Evolutionary conservation across 2,113 vertebrate species (phyloP), one percentile per base, ranked within the genome.

Genomic region (Lagopus muta): DNA sequence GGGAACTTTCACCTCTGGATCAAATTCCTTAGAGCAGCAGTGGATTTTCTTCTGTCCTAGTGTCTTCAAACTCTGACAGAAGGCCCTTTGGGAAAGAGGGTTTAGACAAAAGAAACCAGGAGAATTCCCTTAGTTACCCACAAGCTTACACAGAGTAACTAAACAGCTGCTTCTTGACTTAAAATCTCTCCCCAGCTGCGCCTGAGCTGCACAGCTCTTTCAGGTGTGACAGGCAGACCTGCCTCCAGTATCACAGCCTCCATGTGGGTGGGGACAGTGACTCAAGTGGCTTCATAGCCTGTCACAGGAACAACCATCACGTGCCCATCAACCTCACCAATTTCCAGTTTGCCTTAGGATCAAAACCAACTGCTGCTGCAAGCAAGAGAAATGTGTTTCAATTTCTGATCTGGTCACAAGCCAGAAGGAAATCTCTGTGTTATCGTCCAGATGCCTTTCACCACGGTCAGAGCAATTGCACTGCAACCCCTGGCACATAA

Each of bases 111-210:
- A 89, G 88, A 86, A 93, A 73, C 73, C 45, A 82, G 34, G 45
- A 96, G 80, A 95, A 94, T 86, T 94, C 71, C 86, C 92, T 92
- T n/a, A 72, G 90, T 93, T 93, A 82, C 70, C 16, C 30, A 36
- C 36, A 66, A 84, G 70, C 77, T 90, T 74, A 90, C 32, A 93
- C 52, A 1, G 5, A 93, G 88, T 84, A 80, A 90, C 87, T 81
- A 70, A 94, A 90, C 93, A 95, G 92, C 92, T 95, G 92, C 83
- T 95, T 95, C 76, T 94, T 86, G 77, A 88, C 90, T 96, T 92
- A 69, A 92, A 84, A 75, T 81, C 65, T 86, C 76, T 90, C 73
- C 66, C 66, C 75, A 22, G 70, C 43, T 89, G 76, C 92, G 77
- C 83, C 78, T 36, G 48, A 83, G 65, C 48, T 83, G 43, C 65